These are phyloP conservation scores for Drosophila longiperda DNA, from an alignment of 2,888 invertebrate genomes.

Conservation along the genomic window DNA sequence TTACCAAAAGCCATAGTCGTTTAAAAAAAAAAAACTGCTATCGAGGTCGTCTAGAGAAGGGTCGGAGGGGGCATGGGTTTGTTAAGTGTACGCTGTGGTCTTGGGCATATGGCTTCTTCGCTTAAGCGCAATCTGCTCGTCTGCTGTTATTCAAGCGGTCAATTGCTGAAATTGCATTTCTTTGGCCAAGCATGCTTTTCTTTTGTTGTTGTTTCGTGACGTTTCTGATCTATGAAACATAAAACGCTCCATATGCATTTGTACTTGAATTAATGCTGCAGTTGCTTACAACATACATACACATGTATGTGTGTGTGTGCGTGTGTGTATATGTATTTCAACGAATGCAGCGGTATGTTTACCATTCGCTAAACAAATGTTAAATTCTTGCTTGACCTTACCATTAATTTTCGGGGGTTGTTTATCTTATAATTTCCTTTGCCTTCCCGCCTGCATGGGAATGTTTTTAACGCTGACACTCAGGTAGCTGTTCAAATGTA, in stretches of 20 bases:
- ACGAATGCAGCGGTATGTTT: constrained; percentile 56
- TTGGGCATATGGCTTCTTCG: constrained; percentile 12
- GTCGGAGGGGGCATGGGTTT: constrained; percentile 31
- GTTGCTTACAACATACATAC: constrained; percentile 38
- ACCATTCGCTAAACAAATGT: constrained; percentile 66
- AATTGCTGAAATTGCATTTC: constrained; percentile 70
- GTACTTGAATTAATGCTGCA: constrained; percentile 68
- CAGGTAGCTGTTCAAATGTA: constrained; percentile 58
- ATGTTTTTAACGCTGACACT: constrained; percentile 29
- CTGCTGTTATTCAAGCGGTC: constrained; percentile 48
- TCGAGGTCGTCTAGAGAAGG: constrained; percentile 75
- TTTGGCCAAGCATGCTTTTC: constrained; percentile 25
- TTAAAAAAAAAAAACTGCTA: constrained; percentile 45
- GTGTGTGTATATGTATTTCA: constrained; percentile 6
- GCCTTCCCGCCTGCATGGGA: constrained; percentile 35
- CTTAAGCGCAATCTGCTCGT: constrained; percentile 9
- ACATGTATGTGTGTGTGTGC: constrained; percentile 9
- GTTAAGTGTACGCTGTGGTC: constrained; percentile 14
- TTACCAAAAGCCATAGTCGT: constrained; percentile 43
- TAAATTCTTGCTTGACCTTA: constrained; percentile 65
- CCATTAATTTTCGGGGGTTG: constrained; percentile 32
- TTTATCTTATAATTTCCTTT: constrained; percentile 35
- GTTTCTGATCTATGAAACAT: constrained; percentile 66
- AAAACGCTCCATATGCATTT: constrained; percentile 39
- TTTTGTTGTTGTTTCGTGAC: constrained; percentile 57